phyloP scores from a whole-genome alignment of 2,797 vertebrate genomes.

The Halcyon smyrnensis region DNA sequence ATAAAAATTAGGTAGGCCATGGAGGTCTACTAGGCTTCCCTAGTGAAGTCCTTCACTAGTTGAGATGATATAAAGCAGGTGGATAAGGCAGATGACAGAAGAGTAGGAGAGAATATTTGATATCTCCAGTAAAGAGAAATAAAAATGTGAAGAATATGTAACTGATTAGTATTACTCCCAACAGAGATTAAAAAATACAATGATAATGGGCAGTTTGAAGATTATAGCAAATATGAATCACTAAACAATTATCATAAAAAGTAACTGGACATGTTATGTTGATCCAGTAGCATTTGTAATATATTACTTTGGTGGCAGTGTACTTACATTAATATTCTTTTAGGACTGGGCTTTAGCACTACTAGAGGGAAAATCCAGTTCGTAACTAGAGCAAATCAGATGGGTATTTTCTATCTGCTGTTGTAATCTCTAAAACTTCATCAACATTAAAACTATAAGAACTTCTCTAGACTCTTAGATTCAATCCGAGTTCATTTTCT shows the following conservation, averaged over 20 bases:
- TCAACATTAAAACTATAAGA: not conserved
- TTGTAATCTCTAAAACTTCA: not conserved
- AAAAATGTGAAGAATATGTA: not conserved
- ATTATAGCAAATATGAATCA: not conserved
- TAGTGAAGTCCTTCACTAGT: not conserved
- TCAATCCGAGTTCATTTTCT: constrained; percentile 27
- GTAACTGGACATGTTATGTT: not conserved
- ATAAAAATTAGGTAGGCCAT: not conserved
- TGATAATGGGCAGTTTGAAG: not conserved
- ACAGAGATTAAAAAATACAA: not conserved
- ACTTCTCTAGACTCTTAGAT: not conserved
- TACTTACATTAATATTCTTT: not conserved
- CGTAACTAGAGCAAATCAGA: not conserved
- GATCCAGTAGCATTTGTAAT: not conserved
- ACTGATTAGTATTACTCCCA: not conserved
- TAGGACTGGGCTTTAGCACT: not conserved
- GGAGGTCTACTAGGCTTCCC: not conserved
- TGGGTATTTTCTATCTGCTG: not conserved
- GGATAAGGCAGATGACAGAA: not conserved
- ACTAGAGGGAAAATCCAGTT: not conserved
- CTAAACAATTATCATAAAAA: not conserved
- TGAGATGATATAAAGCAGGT: not conserved
- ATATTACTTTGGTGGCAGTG: not conserved
- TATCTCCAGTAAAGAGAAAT: not conserved
- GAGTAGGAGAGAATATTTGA: not conserved